Evolutionary conservation across 1,140 invertebrate species (phyloP).

Genomic region (Drosophila chauvacae): DNA sequence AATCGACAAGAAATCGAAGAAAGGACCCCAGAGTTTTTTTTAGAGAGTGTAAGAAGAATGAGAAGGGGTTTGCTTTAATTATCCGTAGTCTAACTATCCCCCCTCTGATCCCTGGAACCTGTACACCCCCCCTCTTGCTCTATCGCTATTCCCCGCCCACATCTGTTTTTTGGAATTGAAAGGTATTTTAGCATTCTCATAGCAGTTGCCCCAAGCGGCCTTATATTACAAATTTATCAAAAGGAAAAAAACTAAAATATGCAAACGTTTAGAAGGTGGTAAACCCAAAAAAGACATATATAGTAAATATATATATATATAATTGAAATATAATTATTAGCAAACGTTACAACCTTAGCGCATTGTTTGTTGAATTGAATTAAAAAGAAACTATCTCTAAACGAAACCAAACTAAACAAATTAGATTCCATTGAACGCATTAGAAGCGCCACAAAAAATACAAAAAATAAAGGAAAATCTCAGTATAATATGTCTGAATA

Average conservation of each 20-base stretch:
- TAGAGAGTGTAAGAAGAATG: constrained; percentile 21
- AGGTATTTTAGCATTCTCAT: constrained; percentile 54
- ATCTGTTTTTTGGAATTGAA: constrained; percentile 16
- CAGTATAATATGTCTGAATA: constrained; percentile 12
- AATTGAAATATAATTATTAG: constrained; percentile 71
- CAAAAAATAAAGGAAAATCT: constrained; percentile 15
- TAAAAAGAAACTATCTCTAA: constrained; percentile 36
- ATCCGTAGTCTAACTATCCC: constrained; percentile 37
- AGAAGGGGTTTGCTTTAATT: constrained; percentile 43
- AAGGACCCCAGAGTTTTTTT: constrained; percentile 21
- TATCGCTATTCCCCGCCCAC: not conserved
- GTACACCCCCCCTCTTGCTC: not conserved
- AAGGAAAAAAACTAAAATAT: constrained; percentile 1
- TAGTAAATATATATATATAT: constrained; percentile 31
- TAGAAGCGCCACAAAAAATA: constrained; percentile 29
- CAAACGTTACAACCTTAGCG: constrained; percentile 74
- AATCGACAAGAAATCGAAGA: constrained; percentile 6
- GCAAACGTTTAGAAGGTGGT: constrained; percentile 29
- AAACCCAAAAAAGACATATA: constrained; percentile 6
- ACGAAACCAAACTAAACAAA: constrained; percentile 35
- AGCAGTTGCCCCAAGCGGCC: constrained; percentile 77
- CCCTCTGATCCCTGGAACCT: constrained; percentile 6
- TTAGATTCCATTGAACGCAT: constrained; percentile 40
- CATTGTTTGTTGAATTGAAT: constrained; percentile 75
- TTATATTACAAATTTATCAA: constrained; percentile 57